Evolutionary conservation across 2,113 vertebrate species (phyloP), one percentile per base, ranked within the genome.

Genomic region (Mesocricetus auratus): DNA sequence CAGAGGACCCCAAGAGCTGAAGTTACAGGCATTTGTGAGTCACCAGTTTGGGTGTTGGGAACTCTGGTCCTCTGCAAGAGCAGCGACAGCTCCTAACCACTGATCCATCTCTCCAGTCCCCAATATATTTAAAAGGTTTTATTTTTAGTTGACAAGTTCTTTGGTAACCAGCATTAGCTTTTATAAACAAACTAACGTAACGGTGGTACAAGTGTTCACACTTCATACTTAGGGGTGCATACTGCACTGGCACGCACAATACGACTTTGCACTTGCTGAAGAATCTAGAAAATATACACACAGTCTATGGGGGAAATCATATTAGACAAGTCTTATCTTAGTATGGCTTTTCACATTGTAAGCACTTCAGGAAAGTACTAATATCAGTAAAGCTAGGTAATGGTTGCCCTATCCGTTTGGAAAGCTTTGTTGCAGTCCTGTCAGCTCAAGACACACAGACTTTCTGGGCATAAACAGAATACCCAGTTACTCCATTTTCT

Each of bases 51-150:
- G 12, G 15, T 85, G n/a, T 8, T 85, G 15, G 58, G 26, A 45
- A 62, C n/a, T 42, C 36, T 85, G n/a, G 22, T 31, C n/a, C 81
- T 85, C 13, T 33, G 16, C 17, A 64, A 86, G 29, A 47, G 16
- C 16, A 17, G 39, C 3, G 45, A 31, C 8, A 1, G 1, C 26
- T 47, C 29, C 66, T 47, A 45, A 66, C 29, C 62, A 45, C 26
- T 45, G 24, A 29, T 24, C 15, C 24, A 45, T 31, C n/a, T 45
- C 3, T 19, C 26, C 19, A n/a, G 53, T 3, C 22, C 31, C 26
- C n/a, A 92, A 74, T 22, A 77, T 73, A 68, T 85, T 95, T 94
- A 81, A 69, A 69, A 78, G 42, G 42, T 87, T 83, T 77, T 77
- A 36, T 96, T 96, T 87, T 58, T 42, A 56, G 1, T 68, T 94